These are phyloP conservation scores for Ramphastos sulfuratus DNA, from an alignment of 2,113 vertebrate species.

Conservation along the genomic window DNA sequence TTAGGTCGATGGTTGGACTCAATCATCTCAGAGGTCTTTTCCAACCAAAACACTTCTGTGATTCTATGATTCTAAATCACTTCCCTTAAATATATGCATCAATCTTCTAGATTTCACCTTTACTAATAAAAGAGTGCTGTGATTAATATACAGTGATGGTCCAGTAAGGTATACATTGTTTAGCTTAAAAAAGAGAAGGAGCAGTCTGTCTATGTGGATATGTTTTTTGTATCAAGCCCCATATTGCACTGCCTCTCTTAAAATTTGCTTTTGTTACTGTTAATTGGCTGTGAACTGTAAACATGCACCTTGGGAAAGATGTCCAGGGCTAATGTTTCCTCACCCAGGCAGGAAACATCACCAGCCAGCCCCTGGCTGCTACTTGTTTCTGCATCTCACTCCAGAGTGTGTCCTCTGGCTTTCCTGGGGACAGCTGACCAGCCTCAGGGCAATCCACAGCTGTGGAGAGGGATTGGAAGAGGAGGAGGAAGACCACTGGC, in stretches of 20 bases:
- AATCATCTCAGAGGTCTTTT: too few species aligned
- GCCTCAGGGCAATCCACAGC: background rate
- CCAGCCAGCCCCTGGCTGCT: background rate
- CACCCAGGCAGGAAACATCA: accelerated
- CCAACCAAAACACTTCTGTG: too few species aligned
- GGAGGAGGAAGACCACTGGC: background rate
- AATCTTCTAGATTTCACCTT: background rate
- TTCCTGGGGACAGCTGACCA: background rate
- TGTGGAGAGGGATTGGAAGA: background rate
- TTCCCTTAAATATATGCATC: background rate
- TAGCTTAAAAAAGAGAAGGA: background rate
- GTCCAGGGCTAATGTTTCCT: background rate
- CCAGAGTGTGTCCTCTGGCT: background rate
- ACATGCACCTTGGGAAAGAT: background rate
- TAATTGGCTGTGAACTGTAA: background rate
- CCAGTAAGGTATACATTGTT: background rate
- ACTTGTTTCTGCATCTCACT: background rate
- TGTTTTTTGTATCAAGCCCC: background rate
- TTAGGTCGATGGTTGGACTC: too few species aligned
- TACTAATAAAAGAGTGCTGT: background rate
- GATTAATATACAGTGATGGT: background rate
- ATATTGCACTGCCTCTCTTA: background rate
- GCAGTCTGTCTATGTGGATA: background rate
- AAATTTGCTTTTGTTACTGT: background rate
- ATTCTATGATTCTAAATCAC: too few species aligned